Evolutionary conservation across 2,797 vertebrate species (phyloP).

Genomic region (Hyperoplus immaculatus): DNA sequence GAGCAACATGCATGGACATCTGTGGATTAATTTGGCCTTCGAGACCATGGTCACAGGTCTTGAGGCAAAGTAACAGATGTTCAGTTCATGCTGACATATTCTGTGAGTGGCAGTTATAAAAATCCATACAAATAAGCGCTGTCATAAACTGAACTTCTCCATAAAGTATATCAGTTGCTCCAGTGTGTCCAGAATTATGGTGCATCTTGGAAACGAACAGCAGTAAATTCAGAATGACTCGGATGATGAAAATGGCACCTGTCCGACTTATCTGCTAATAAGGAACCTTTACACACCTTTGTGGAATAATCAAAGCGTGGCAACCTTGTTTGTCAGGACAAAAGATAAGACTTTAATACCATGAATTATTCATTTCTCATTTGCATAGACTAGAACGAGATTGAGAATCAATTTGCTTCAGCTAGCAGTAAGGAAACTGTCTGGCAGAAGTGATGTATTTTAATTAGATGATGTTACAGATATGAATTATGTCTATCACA

Average conservation of each 20-base stretch:
- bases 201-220: constrained; percentile 29
- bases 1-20: neutral
- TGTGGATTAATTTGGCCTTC: constrained; percentile 4
- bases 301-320: constrained; percentile 75
- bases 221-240: constrained; percentile 56
- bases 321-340: constrained; percentile 79
- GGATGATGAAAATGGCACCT: constrained; percentile 63
- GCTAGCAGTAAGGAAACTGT: constrained; percentile 72
- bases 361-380: constrained; percentile 82
- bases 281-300: constrained; percentile 68
- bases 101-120: constrained; percentile 63
- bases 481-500: constrained; percentile 76
- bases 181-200: constrained; percentile 47
- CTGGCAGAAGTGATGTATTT: constrained; percentile 78
- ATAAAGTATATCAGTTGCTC: constrained; percentile 61
- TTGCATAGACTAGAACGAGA: constrained; percentile 56
- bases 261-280: constrained; percentile 61
- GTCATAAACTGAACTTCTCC: constrained; percentile 45
- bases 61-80: constrained; percentile 30
- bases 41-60: neutral
- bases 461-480: constrained; percentile 82
- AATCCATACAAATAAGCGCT: constrained; percentile 64
- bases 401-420: constrained; percentile 77
- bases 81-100: constrained; percentile 60
- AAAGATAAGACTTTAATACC: constrained; percentile 78